phyloP scores from a whole-genome alignment of 2,797 vertebrate species.

The Ciconia nigra region DNA sequence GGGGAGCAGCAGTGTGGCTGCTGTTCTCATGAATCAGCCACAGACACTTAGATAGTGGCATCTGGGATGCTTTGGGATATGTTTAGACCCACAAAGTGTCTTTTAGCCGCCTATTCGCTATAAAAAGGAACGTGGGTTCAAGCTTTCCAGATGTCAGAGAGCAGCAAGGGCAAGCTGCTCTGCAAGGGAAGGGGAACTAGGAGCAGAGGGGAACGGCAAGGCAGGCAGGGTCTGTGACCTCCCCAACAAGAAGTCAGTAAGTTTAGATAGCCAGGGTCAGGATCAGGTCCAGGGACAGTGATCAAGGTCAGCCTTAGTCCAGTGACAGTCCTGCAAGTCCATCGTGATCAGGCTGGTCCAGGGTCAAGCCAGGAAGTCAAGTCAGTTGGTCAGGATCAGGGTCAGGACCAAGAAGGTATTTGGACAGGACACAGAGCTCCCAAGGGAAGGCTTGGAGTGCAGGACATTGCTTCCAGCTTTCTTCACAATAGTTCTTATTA shows the following conservation, averaged over 20 bases:
- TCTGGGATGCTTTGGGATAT: background rate
- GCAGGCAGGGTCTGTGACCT: background rate
- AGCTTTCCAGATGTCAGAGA: background rate
- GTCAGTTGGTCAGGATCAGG: background rate
- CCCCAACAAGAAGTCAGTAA: background rate
- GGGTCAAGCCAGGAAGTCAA: background rate
- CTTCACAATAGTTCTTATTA: background rate
- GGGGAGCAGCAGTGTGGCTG: background rate
- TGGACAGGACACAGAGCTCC: background rate
- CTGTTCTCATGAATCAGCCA: background rate
- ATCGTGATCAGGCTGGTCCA: background rate
- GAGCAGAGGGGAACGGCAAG: background rate
- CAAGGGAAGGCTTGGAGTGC: background rate
- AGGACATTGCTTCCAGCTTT: background rate
- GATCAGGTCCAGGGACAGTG: background rate
- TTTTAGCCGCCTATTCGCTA: background rate
- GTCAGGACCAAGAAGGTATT: background rate
- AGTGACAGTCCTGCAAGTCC: background rate
- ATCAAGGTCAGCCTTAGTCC: background rate
- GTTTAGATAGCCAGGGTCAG: background rate
- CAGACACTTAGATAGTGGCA: background rate
- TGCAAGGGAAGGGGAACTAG: background rate
- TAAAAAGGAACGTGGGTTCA: background rate
- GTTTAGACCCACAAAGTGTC: background rate
- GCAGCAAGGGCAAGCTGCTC: background rate